Evolutionary conservation across 2,888 invertebrate genomes (phyloP), one percentile per base, ranked within the genome.

Genomic region (Coenonympha glycerion): DNA sequence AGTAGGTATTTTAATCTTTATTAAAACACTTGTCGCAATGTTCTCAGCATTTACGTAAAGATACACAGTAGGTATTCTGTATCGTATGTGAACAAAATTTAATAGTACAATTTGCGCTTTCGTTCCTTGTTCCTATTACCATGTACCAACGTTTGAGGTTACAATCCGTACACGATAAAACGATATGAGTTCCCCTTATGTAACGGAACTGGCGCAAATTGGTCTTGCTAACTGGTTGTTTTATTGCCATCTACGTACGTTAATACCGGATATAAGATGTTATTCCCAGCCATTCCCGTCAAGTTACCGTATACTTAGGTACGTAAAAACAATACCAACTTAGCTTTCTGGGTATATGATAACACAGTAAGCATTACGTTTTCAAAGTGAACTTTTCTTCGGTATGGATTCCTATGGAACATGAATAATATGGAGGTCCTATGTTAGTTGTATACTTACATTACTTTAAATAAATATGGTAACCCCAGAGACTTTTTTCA

Each of bases 131-230:
- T 34, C 44, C 37, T 51, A 54, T 54, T 54, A 30, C 51, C 47
- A 39, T 53, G 28, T 47, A 47, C 50, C 47, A 47, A 37, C 42
- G 53, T 42, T 51, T 47, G 44, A 50, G 54, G 47, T 53, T 51
- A 45, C 47, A 51, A 47, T 40, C 51, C 54, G 45, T 44, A 50
- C 39, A 30, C 34, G 44, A 54, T 54, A 54, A 54, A 54, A 51
- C 47, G 47, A 44, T 47, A 54, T 22, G 51, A 47, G 42, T 45
- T 47, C 49, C 39, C 39, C 44, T 46, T 49, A 39, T 51, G 39
- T 47, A 42, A 39, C 47, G 22, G 31, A 45, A 45, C 44, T 19
- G 37, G 19, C 33, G 24, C 5, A 44, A 50, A 51, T 51, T 47
- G 42, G 34, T 45, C 24, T 15, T 24, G 13, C 18, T 51, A 44